phyloP scores from a whole-genome alignment of 2,888 invertebrate genomes.

The Cyaniris semiargus region DNA sequence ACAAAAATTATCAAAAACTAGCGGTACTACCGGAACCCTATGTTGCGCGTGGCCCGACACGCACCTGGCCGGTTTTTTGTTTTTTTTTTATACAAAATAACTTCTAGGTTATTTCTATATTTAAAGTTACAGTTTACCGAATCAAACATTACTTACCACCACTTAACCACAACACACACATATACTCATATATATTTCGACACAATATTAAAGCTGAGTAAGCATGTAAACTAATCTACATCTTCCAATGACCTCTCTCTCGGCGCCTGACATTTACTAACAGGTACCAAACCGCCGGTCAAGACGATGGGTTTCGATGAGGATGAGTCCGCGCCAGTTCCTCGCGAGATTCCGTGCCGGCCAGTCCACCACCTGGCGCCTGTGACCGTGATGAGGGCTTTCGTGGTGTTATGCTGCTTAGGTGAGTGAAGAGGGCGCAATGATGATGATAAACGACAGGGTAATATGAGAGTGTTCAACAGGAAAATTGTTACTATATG shows the following conservation, averaged over 20 bases:
- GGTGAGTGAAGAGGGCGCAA: background rate
- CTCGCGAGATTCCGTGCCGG: background rate
- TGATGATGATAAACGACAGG: background rate
- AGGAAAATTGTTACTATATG: background rate
- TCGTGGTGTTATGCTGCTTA: conserved; percentile 21
- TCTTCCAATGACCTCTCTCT: background rate
- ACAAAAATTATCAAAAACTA: no score
- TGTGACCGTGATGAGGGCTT: conserved; percentile 11
- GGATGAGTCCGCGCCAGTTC: background rate
- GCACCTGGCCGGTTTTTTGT: no score
- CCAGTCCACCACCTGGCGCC: background rate
- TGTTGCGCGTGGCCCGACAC: no score
- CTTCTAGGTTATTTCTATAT: no score
- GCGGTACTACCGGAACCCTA: no score
- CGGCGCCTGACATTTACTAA: background rate
- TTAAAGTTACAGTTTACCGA: no score
- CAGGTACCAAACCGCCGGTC: background rate
- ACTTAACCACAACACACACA: background rate
- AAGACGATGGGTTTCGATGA: background rate
- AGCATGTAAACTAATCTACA: background rate
- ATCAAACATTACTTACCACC: no score
- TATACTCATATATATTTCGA: no score
- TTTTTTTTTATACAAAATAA: no score
- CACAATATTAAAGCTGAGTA: background rate
- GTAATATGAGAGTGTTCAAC: background rate